Evolutionary conservation across 2,888 invertebrate genomes (phyloP), one percentile per base, ranked within the genome.

Genomic region (Hirtodrosophila cameraria): DNA sequence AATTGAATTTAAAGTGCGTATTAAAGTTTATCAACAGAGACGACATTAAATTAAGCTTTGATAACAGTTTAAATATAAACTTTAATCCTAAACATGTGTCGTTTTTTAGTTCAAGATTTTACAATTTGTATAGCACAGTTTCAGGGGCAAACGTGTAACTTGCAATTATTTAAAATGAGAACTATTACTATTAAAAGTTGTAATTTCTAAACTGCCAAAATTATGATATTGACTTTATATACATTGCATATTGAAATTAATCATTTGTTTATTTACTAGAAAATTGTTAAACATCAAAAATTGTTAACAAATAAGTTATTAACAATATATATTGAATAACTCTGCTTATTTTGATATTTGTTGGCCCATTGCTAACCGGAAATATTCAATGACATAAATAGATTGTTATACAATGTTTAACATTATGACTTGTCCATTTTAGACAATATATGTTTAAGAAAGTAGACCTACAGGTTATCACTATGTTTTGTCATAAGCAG

Each of bases 381-480:
- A 80, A 86, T 48, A 53, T 66, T 78, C 62, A 78, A 70, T 74
- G 49, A 15, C 50, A 50, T 45, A 28, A 39, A 11, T 2, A 11
- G 20, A 18, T 12, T 46, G 8, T 46, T 38, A 43, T 61, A 49
- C n/a, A 62, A 45, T 28, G 9, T 3, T 13, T 15, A 39, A 4
- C 50, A 52, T 54, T 65, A 70, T 70, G 33, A 28, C 9, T 45
- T 18, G 33, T 41, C 27, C 11, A 41, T 52, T 28, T 11, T 42
- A 11, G n/a, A 16, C 23, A n/a, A n/a, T n/a, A 15, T 20, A 18
- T 20, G 31, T 28, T 6, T 38, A 9, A 12, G 25, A 35, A 16
- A 38, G n/a, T n/a, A n/a, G 58, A 45, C 20, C 62, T 8, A 2
- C 1, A 50, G 75, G 86, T 82, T 85, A 86, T 80, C 83, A 28